Percentiles rank a stretch among this genome's conserved stretches.
phyloP scores from a whole-genome alignment of 2,888 invertebrate genomes.

The Heteromyza rotundicornis region DNA sequence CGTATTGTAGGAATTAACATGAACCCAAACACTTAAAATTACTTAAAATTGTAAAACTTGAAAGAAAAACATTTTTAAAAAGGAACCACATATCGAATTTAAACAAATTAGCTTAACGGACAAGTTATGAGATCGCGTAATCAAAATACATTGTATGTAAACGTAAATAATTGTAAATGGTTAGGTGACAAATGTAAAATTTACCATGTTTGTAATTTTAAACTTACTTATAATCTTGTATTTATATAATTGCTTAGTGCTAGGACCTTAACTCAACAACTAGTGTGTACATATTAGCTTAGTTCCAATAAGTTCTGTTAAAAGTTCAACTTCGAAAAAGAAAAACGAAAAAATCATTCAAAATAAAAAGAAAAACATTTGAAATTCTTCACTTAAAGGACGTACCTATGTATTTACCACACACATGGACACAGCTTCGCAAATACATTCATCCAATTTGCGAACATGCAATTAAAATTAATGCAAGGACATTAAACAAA shows the following conservation, averaged over 20 bases:
- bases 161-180: too few relatives aligned
- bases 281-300: background rate
- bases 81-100: conserved; percentile 57
- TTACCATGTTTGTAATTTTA: background rate
- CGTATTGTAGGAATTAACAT: background rate
- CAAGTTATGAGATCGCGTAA: background rate
- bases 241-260: too few relatives aligned
- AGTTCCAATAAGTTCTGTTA: background rate
- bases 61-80: conserved; percentile 13
- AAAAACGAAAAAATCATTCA: too few relatives aligned
- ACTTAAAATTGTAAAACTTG: background rate
- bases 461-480: conserved; percentile 30
- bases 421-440: background rate
- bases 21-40: background rate
- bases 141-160: conserved; percentile 15
- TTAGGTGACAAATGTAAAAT: background rate
- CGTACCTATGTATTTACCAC: background rate
- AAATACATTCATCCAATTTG: conserved; percentile 19
- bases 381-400: background rate
- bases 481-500: conserved; percentile 24
- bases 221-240: background rate
- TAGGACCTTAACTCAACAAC: background rate
- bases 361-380: background rate
- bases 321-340: background rate
- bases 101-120: conserved; percentile 47